These are phyloP conservation scores for Orius insidiosus DNA, from an alignment of 1,140 invertebrate genomes.

Conservation along the genomic window DNA sequence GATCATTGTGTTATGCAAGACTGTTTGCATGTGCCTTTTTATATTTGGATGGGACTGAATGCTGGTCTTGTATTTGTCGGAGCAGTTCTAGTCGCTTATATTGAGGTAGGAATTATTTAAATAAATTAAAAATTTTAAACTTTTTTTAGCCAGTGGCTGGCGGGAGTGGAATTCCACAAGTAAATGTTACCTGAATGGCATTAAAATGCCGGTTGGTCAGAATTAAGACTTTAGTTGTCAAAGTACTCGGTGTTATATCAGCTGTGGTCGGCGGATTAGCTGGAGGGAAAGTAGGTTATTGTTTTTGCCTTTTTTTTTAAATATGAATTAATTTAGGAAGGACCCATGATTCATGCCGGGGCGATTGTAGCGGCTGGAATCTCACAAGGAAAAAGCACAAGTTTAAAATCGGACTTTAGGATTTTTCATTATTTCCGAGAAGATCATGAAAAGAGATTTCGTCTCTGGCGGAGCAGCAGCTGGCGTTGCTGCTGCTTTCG, in stretches of 20 bases:
- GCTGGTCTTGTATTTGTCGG: conserved; percentile 63
- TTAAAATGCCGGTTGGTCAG: conserved; percentile 86
- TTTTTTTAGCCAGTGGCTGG: conserved; percentile 63
- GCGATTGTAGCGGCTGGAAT: conserved; percentile 95
- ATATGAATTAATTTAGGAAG: conserved; percentile 74
- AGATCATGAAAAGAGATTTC: conserved; percentile 94
- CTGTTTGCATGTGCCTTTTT: conserved; percentile 52
- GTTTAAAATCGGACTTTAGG: conserved; percentile 68
- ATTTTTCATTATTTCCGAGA: conserved; percentile 84
- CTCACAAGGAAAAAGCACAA: conserved; percentile 90
- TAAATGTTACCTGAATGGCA: conserved; percentile 99
- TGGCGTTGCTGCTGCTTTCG: conserved; percentile 92
- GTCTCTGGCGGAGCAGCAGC: conserved; percentile 93
- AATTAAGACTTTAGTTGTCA: conserved; percentile 83
- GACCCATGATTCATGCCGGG: conserved; percentile 98
- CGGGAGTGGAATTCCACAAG: conserved; percentile 95
- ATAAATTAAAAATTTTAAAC: background rate
- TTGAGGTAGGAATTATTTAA: conserved; percentile 53
- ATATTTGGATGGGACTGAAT: conserved; percentile 66
- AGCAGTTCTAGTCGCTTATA: conserved; percentile 63
- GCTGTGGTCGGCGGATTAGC: conserved; percentile 90
- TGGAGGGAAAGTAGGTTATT: conserved; percentile 91
- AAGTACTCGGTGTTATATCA: conserved; percentile 79
- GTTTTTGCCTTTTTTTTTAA: too few species aligned
- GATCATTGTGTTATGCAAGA: conserved; percentile 48